Evolutionary conservation across 1,140 invertebrate species (phyloP).

Genomic region (Colletes gigas): DNA sequence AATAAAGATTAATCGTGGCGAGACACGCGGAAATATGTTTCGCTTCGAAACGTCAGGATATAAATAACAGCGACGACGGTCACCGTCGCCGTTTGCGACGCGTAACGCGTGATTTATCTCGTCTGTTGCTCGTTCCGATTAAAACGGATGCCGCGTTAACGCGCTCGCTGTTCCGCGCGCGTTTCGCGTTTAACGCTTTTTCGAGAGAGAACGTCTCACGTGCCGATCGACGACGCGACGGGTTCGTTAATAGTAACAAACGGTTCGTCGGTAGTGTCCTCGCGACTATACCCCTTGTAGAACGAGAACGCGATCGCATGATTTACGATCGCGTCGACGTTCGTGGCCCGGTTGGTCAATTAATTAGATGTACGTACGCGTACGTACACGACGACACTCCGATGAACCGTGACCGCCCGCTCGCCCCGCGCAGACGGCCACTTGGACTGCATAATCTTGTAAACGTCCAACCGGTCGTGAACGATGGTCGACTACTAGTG

Average conservation of each 20-base stretch:
- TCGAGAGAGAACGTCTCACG: too few relatives aligned
- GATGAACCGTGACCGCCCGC: conserved; percentile 26
- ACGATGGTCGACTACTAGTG: conserved; percentile 7
- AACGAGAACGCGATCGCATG: conserved; percentile 26
- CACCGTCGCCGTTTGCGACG: neutral
- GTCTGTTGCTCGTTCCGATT: neutral
- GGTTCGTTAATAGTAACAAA: conserved; percentile 24
- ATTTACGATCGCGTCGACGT: conserved; percentile 35
- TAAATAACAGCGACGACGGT: neutral
- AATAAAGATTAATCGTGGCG: neutral
- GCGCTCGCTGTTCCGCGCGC: too few relatives aligned
- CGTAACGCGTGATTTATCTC: neutral
- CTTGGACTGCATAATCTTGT: conserved; percentile 30
- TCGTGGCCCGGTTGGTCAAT: conserved; percentile 39
- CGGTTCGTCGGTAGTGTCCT: neutral
- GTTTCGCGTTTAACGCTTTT: neutral
- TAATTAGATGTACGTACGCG: conserved; percentile 8
- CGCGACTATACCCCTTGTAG: too few relatives aligned
- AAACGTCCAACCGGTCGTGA: conserved; percentile 24
- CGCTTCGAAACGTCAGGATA: neutral
- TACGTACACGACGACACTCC: neutral
- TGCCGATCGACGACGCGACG: too few relatives aligned
- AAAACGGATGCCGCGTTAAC: neutral
- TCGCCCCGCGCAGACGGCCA: conserved; percentile 7
- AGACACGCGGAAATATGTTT: neutral